Evolutionary conservation across 2,113 vertebrate species (phyloP).

Genomic region (Tachysurus fulvidraco): DNA sequence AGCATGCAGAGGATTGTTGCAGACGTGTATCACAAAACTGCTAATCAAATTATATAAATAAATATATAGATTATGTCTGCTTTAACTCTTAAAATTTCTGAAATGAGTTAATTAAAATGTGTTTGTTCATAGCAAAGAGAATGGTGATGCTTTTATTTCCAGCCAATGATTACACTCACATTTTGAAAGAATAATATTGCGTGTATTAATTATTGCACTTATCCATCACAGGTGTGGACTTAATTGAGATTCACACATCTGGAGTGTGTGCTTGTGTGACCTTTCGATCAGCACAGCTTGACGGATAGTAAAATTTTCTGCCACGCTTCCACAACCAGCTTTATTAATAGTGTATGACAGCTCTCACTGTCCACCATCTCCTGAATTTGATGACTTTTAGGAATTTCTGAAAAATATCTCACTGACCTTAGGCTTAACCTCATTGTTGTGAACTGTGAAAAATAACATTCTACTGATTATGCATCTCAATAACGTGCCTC

Average conservation of each 20-base stretch:
- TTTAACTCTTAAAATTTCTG: background rate
- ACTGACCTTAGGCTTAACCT: background rate
- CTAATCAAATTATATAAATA: background rate
- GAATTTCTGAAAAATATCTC: constrained; percentile 1
- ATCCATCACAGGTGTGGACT: constrained; percentile 47
- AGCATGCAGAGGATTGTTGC: background rate
- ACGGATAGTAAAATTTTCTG: constrained; percentile 25
- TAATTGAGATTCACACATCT: constrained; percentile 57
- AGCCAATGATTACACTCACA: background rate
- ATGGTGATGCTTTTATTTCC: background rate
- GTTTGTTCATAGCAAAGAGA: background rate
- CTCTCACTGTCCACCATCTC: background rate
- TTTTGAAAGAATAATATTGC: constrained; percentile 40
- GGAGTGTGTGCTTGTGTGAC: constrained; percentile 30
- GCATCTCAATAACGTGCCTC: background rate
- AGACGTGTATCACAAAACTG: background rate
- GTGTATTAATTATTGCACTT: constrained; percentile 49
- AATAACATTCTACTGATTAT: background rate
- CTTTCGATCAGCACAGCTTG: constrained; percentile 40
- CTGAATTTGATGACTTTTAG: background rate
- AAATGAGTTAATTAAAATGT: background rate
- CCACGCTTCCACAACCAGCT: constrained; percentile 26
- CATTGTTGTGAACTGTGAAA: background rate
- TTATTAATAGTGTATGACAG: constrained; percentile 26
- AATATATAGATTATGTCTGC: background rate